Percentiles rank a stretch among this genome's conserved stretches.
These are phyloP conservation scores for Amblyteles armatorius DNA, from an alignment of 2,888 invertebrate species.

Conservation along the genomic window DNA sequence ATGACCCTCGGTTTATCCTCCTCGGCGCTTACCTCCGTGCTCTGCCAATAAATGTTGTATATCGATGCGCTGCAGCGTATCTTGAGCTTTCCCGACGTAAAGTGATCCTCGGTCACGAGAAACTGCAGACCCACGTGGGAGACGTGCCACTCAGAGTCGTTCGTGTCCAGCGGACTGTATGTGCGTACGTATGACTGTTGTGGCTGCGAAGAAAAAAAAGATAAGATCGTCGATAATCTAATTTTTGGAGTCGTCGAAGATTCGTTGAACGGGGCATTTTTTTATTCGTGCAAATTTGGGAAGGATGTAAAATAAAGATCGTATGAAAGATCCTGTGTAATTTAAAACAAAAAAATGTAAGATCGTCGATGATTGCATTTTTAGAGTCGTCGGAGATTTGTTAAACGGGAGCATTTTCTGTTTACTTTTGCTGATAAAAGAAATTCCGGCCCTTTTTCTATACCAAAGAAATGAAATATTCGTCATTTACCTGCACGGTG, in stretches of 20 bases:
- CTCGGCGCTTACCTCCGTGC: constrained; percentile 88
- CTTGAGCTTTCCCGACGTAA: constrained; percentile 86
- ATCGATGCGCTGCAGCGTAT: constrained; percentile 89
- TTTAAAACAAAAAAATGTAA: no score
- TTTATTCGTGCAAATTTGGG: no score
- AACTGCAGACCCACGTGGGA: constrained; percentile 86
- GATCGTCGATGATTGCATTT: no score
- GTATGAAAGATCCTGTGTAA: no score
- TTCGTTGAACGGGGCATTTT: not conserved
- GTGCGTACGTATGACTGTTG: constrained; percentile 76
- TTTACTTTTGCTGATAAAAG: no score
- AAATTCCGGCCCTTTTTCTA: no score
- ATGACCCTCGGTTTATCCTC: constrained; percentile 85
- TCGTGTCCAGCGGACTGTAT: constrained; percentile 78
- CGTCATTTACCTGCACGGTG: no score
- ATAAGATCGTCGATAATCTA: not conserved
- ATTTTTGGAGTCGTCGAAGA: not conserved
- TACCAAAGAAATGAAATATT: no score
- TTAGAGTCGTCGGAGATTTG: no score
- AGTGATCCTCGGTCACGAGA: constrained; percentile 85
- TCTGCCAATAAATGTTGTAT: constrained; percentile 89
- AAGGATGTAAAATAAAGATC: no score
- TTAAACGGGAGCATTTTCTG: no score
- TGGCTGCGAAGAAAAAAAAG: constrained; percentile 71
- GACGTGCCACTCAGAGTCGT: constrained; percentile 84